Conservation (phyloP, 1,140 invertebrate genomes). For the Drosophila pachea region DNA sequence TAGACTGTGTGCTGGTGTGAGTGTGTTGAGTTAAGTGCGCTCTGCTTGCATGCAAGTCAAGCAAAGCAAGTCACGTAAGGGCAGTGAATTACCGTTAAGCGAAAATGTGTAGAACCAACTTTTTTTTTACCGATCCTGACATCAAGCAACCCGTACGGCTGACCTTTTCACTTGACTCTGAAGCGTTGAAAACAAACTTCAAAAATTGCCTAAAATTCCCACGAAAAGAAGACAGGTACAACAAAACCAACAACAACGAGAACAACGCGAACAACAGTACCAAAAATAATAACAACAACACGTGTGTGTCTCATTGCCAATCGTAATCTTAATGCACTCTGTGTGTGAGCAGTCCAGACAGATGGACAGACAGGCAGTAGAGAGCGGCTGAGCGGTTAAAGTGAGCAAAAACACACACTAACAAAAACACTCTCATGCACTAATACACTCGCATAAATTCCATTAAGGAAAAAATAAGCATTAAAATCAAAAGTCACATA, state of each 20-base stretch:
- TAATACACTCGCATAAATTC: slow-evolving; percentile 35
- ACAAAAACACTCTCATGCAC: not conserved
- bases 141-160: slow-evolving; percentile 20
- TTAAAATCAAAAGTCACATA: slow-evolving; percentile 70
- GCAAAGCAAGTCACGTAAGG: slow-evolving; percentile 10
- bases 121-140: slow-evolving; percentile 1
- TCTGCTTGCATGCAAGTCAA: not conserved
- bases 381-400: slow-evolving; percentile 18
- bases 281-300: slow-evolving; percentile 15
- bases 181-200: slow-evolving; percentile 20
- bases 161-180: slow-evolving; percentile 39
- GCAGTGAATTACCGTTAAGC: slow-evolving; percentile 12
- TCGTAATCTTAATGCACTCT: slow-evolving; percentile 33
- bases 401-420: not conserved
- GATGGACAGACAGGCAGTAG: not conserved
- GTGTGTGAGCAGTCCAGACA: not conserved
- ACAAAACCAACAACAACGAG: slow-evolving; percentile 2
- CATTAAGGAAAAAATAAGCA: slow-evolving; percentile 57
- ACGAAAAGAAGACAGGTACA: slow-evolving; percentile 34
- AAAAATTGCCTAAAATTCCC: slow-evolving; percentile 45
- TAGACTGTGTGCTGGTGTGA: not conserved
- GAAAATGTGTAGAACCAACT: slow-evolving; percentile 1
- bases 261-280: not conserved
- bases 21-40: slow-evolving; percentile 50
- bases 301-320: slow-evolving; percentile 25